Evolutionary conservation across 2,888 invertebrate species (phyloP).

Genomic region (Chironomus tentans): DNA sequence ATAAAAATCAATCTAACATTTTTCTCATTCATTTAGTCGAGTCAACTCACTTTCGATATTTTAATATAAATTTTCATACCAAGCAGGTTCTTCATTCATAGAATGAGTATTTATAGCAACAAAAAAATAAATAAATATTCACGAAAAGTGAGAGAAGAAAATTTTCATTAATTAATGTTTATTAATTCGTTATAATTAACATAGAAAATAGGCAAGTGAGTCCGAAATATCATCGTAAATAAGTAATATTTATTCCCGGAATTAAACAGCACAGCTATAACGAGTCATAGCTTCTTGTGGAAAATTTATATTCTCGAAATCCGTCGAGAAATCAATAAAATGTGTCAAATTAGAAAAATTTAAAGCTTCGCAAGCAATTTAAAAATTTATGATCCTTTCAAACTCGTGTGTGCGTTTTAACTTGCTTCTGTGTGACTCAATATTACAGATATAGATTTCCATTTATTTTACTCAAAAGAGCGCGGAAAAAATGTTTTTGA

Average conservation of each 20-base stretch:
- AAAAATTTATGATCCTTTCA: not conserved
- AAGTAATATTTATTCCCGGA: not conserved
- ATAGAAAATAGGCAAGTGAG: not conserved
- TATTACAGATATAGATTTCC: not conserved
- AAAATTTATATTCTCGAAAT: slow-evolving; percentile 16
- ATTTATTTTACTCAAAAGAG: not conserved
- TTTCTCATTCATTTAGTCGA: not conserved
- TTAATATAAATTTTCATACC: no score
- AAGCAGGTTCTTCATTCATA: no score
- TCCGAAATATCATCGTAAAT: not conserved
- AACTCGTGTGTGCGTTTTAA: not conserved
- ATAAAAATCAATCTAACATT: slow-evolving; percentile 9
- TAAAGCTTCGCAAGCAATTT: not conserved
- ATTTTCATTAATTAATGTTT: slow-evolving; percentile 17
- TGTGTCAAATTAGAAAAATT: slow-evolving; percentile 19
- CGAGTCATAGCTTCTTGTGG: not conserved
- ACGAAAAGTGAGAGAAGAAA: not conserved
- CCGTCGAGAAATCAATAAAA: slow-evolving; percentile 19
- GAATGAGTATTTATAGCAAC: not conserved
- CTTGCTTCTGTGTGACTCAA: not conserved
- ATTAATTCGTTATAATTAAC: slow-evolving; percentile 17
- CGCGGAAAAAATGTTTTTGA: not conserved
- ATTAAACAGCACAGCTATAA: not conserved
- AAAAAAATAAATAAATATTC: no score
- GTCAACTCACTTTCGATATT: not conserved